These are phyloP conservation scores for Cremastinae sp. DNA, from an alignment of 2,888 invertebrate genomes.

Conservation along the genomic window DNA sequence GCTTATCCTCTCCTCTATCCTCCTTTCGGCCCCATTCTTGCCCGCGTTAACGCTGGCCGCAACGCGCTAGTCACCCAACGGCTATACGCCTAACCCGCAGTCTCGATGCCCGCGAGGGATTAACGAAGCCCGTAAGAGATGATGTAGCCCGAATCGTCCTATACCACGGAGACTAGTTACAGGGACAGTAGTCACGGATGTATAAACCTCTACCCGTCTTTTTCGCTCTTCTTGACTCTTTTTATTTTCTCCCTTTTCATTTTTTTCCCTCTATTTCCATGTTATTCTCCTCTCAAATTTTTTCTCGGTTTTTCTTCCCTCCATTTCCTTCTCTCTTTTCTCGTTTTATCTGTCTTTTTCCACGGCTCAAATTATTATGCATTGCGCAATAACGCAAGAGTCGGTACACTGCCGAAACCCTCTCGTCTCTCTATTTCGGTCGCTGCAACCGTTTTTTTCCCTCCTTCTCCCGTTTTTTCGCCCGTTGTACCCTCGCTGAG, in stretches of 20 bases:
- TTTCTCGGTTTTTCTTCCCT: not conserved
- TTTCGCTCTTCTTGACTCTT: too few relatives aligned
- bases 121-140: slow-evolving; percentile 67
- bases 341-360: too few relatives aligned
- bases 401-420: slow-evolving; percentile 54
- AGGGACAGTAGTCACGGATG: slow-evolving; percentile 14
- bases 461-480: not conserved
- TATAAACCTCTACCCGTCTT: too few relatives aligned
- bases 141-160: slow-evolving; percentile 47
- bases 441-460: slow-evolving; percentile 38
- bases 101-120: slow-evolving; percentile 73
- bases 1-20: slow-evolving; percentile 45
- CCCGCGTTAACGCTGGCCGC: slow-evolving; percentile 61
- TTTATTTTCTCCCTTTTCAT: too few relatives aligned
- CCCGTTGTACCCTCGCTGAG: slow-evolving; percentile 3
- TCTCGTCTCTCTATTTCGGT: slow-evolving; percentile 27
- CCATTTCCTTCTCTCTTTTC: not conserved
- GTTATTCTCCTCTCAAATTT: not conserved
- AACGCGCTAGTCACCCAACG: slow-evolving; percentile 67
- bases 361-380: slow-evolving; percentile 73
- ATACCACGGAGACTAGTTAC: slow-evolving; percentile 6
- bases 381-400: slow-evolving; percentile 74
- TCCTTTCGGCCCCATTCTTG: slow-evolving; percentile 38
- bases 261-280: not conserved
- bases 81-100: slow-evolving; percentile 71